Evolutionary conservation across 30 jellyfish, hydroid and myxozoan genomes (phyloP).

Genomic region (Chrysaora quinquecirrha): DNA sequence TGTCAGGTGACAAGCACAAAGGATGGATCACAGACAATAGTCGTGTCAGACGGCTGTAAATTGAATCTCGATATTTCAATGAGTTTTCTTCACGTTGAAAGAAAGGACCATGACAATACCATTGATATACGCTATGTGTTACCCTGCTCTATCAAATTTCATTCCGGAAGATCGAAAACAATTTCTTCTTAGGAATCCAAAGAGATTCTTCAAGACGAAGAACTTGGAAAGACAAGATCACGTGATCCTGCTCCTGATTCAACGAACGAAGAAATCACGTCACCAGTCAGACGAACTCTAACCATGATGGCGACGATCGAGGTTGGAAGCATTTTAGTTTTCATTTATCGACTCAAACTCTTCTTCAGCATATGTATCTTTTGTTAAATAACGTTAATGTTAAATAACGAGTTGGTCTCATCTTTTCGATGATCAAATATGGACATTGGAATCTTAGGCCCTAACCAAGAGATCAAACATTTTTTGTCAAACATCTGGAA

Average conservation of each 20-base stretch:
- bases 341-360: background rate
- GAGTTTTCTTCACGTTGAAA: background rate
- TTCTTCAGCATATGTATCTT: background rate
- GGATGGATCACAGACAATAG: too few species aligned
- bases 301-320: conserved; percentile 10
- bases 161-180: background rate
- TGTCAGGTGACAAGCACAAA: too few species aligned
- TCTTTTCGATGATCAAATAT: background rate
- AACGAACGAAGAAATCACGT: background rate
- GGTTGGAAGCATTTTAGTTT: background rate
- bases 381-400: too few species aligned
- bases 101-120: background rate
- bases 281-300: conserved; percentile 8
- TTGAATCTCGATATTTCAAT: too few species aligned
- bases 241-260: conserved; percentile 25
- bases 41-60: too few species aligned
- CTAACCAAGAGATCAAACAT: too few species aligned
- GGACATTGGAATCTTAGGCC: too few species aligned
- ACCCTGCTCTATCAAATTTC: background rate
- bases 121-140: background rate
- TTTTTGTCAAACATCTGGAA: too few species aligned
- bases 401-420: background rate
- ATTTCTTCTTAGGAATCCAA: conserved; percentile 18
- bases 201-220: conserved; percentile 25
- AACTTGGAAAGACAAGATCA: conserved; percentile 26